phyloP scores from a whole-genome alignment of 2,888 invertebrate species.

The Tetanocera ferruginea region DNA sequence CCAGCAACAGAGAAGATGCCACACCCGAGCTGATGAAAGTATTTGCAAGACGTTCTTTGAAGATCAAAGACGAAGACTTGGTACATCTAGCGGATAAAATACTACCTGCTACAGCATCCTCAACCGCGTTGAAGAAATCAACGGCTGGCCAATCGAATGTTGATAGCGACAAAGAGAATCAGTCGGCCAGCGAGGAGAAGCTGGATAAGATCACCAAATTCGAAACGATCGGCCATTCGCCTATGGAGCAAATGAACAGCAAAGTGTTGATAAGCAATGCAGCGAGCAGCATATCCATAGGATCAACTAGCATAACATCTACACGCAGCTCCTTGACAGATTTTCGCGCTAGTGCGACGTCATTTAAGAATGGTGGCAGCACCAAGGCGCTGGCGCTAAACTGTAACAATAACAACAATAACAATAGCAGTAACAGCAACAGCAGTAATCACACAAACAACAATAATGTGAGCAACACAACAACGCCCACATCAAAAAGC shows the following conservation, averaged over 20 bases:
- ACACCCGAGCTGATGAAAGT: constrained; percentile 87
- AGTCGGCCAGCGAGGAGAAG: constrained; percentile 72
- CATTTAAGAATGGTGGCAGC: constrained; percentile 45
- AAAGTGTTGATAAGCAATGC: constrained; percentile 33
- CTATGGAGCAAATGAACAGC: constrained; percentile 50
- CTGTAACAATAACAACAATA: constrained; percentile 56
- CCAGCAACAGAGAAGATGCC: constrained; percentile 72
- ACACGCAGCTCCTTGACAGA: constrained; percentile 65
- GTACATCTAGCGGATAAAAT: constrained; percentile 69
- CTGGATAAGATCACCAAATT: constrained; percentile 65
- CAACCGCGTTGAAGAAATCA: constrained; percentile 68
- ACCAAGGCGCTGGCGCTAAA: neutral
- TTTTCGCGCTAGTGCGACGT: constrained; percentile 53
- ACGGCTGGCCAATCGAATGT: constrained; percentile 69
- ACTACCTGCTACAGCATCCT: neutral
- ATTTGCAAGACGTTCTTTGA: constrained; percentile 83
- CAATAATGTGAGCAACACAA: constrained; percentile 7
- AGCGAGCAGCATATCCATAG: constrained; percentile 31
- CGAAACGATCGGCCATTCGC: constrained; percentile 54
- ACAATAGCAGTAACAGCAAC: constrained; percentile 51
- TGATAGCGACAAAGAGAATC: constrained; percentile 83
- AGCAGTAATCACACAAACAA: constrained; percentile 54
- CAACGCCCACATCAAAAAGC: constrained; percentile 17
- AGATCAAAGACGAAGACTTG: constrained; percentile 81
- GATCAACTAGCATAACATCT: constrained; percentile 41